phyloP scores from a whole-genome alignment of 2,797 vertebrate species.

The Geotrypetes seraphini region DNA sequence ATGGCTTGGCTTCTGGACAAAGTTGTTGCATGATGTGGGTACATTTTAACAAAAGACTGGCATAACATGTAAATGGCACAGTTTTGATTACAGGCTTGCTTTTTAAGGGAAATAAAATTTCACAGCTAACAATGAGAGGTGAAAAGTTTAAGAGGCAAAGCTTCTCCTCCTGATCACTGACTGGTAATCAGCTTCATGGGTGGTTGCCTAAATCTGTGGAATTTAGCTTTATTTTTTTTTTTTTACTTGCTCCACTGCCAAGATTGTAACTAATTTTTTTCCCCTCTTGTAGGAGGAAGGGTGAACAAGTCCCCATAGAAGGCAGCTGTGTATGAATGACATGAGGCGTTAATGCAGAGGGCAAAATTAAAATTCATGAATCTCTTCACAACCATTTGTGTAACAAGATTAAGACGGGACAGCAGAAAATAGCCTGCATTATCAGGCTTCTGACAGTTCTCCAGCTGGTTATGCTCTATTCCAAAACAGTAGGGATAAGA shows the following conservation, averaged over 20 bases:
- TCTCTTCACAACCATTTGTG: conserved; percentile 99
- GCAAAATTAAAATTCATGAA: conserved; percentile 99
- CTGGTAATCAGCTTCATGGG: conserved; percentile 98
- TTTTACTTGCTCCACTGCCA: conserved; percentile 67
- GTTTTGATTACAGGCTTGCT: conserved; percentile 72
- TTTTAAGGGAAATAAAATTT: conserved; percentile 78
- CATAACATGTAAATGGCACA: conserved; percentile 60
- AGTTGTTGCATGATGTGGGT: conserved; percentile 45
- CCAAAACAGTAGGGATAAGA: conserved; percentile 99
- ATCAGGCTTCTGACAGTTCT: conserved; percentile 98
- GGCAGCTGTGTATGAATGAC: conserved; percentile 71
- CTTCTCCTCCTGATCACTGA: conserved; percentile 97
- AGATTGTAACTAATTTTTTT: conserved; percentile 79
- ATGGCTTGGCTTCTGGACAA: conserved; percentile 43
- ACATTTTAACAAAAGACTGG: conserved; percentile 58
- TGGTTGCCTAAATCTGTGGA: conserved; percentile 87
- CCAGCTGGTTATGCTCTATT: conserved; percentile 97
- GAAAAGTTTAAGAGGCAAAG: conserved; percentile 99
- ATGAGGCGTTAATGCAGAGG: conserved; percentile 77
- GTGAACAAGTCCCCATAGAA: conserved; percentile 58
- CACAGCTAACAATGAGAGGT: conserved; percentile 84
- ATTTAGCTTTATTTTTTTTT: conserved; percentile 53
- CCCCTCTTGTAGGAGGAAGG: conserved; percentile 68
- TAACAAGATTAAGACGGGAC: conserved; percentile 99
- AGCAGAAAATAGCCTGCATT: conserved; percentile 98